Evolutionary conservation across 2,113 vertebrate species (phyloP).

Genomic region (Garra rufa): DNA sequence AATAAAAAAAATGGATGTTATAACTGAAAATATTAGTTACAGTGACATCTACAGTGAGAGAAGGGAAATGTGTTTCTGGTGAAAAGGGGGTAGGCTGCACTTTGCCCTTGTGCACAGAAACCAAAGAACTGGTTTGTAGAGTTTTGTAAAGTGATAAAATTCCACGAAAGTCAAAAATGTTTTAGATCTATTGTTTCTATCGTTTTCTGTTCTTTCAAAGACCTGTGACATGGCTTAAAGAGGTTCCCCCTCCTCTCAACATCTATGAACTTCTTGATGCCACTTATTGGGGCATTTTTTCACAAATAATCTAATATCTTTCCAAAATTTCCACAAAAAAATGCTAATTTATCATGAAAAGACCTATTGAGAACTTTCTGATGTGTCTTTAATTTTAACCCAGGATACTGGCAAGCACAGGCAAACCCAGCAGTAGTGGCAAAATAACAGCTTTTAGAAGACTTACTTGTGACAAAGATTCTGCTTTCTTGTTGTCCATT

Average conservation of each 20-base stretch:
- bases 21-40: neutral
- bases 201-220: neutral
- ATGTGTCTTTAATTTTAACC: neutral
- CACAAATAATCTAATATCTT: neutral
- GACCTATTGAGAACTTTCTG: neutral
- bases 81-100: neutral
- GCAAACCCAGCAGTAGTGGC: neutral
- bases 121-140: neutral
- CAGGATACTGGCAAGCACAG: neutral
- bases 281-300: neutral
- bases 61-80: neutral
- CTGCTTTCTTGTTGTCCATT: constrained; percentile 59
- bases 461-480: constrained; percentile 63
- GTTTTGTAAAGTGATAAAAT: constrained; percentile 3
- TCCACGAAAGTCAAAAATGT: neutral
- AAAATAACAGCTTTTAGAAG: neutral
- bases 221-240: neutral
- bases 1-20: neutral
- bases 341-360: neutral
- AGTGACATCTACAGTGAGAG: neutral
- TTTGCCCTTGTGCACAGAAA: neutral
- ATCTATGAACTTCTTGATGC: neutral
- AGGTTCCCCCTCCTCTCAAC: neutral
- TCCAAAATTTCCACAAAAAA: neutral
- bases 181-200: neutral